Conservation (phyloP, 1,140 invertebrate species). For the Acromyrmex charruanus region DNA sequence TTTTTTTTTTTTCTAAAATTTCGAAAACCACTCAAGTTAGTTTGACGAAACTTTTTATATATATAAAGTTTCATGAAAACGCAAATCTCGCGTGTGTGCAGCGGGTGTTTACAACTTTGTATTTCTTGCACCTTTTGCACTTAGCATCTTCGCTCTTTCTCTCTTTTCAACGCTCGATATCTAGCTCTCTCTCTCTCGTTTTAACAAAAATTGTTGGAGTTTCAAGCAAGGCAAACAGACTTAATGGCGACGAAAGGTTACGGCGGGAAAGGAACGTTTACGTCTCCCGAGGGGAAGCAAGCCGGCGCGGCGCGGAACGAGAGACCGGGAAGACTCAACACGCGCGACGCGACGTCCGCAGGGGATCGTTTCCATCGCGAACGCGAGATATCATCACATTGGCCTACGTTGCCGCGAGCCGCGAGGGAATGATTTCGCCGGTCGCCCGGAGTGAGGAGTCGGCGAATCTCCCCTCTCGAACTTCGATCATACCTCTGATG, state of each 20-base stretch:
- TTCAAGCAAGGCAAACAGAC: too few species aligned
- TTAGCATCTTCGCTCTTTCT: too few species aligned
- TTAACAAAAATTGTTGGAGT: too few species aligned
- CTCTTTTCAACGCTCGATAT: too few species aligned
- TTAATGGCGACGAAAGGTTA: constrained; percentile 66
- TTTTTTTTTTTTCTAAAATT: too few species aligned
- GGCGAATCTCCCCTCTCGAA: background rate
- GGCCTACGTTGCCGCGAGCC: background rate
- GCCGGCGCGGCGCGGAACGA: background rate
- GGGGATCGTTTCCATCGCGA: background rate
- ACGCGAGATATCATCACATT: background rate
- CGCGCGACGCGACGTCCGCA: background rate
- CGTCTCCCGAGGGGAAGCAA: background rate
- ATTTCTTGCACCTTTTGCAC: too few species aligned
- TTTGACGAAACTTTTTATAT: too few species aligned
- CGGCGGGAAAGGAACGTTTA: constrained; percentile 72
- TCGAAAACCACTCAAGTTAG: too few species aligned
- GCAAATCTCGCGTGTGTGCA: constrained; percentile 9
- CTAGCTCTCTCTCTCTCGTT: too few species aligned
- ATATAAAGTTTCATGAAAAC: too few species aligned
- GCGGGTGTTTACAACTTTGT: too few species aligned
- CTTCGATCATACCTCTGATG: background rate
- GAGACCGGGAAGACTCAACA: background rate
- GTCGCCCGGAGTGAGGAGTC: background rate
- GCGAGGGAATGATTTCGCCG: background rate